Base-by-base conservation (phyloP, 1,140 invertebrate genomes). In the Steinernema feltiae region DNA sequence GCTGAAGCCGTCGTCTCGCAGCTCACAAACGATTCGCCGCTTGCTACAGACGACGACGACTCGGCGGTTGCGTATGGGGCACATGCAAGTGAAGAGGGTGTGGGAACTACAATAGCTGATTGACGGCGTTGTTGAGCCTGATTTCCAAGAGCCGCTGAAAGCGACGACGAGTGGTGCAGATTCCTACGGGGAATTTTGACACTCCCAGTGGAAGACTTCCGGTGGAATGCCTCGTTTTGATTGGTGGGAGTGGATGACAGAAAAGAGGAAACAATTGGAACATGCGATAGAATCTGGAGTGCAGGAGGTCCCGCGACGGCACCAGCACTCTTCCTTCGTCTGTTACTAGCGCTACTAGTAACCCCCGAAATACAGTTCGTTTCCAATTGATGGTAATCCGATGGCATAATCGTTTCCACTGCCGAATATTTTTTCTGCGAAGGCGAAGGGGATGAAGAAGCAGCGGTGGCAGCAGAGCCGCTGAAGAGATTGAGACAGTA, bases 211-310 rank as follows among this genome's bases (percentile, higher is more conserved):
- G 53, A 63, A 63, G 53, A 7, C 24, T 63, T 63, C 24, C 53
- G 53, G 24, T 63, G 53, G 53, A 63, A 63, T 3, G 53, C 53
- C 15, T 63, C 53, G 53, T 18, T 18, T 41, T 41, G 35, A 18
- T 41, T 41, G 7, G 35, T 41, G 18, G 53, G 53, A 15, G 53
- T 27, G 53, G 53, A 63, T 3, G 53, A 15, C 7, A 63, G 53
- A 21, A 63, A 63, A 63, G 53, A 63, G 53, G 53, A 63, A 63
- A 63, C 53, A 63, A 63, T 63, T 27, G 53, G 53, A 7, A 63
- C 53, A 63, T 63, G 53, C 53, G 53, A 63, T 15, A 63, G 53
- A 27, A 63, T 63, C 53, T 63, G 53, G 53, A 63, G 53, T 63
- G 53, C 53, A 63, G 53, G 53, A 63, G 53, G 53, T 27, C 53